A percentile compares a stretch with the other conserved stretches of the same genome.
These are phyloP conservation scores for Ephestia elutella DNA, from an alignment of 1,140 invertebrate species.

Conservation along the genomic window DNA sequence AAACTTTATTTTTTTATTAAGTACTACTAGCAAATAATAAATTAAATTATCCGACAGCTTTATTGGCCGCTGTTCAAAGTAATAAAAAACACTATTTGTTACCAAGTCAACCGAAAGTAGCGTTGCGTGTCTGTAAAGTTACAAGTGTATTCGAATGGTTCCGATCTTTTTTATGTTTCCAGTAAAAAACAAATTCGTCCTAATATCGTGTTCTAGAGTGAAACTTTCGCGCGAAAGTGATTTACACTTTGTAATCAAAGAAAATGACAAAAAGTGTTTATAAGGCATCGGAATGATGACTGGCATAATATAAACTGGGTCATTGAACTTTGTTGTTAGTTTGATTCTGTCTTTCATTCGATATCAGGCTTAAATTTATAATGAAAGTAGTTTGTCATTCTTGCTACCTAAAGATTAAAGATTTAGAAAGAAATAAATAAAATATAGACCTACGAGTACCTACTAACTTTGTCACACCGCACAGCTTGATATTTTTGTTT, in stretches of 20 bases:
- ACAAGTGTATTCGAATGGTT: neutral
- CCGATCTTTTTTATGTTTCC: neutral
- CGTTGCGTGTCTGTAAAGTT: neutral
- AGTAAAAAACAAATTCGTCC: neutral
- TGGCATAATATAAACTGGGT: neutral
- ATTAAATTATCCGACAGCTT: too few relatives aligned
- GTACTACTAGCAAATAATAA: too few relatives aligned
- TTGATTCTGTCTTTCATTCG: neutral
- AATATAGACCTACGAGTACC: too few relatives aligned
- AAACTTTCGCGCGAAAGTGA: neutral
- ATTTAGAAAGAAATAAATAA: too few relatives aligned
- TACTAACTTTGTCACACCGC: too few relatives aligned
- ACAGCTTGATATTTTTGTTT: too few relatives aligned
- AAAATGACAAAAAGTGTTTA: conserved; percentile 2
- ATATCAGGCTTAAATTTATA: neutral
- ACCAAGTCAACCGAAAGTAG: neutral
- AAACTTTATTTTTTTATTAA: too few relatives aligned
- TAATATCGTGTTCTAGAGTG: neutral
- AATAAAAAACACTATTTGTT: neutral
- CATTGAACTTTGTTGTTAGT: neutral
- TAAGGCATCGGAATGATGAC: neutral
- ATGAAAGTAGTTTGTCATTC: too few relatives aligned
- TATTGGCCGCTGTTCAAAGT: neutral
- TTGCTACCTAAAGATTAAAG: too few relatives aligned
- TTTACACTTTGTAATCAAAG: neutral